Conservation (phyloP, 2,888 invertebrate genomes). For the Ashinkailepas kermadecensis region DNA sequence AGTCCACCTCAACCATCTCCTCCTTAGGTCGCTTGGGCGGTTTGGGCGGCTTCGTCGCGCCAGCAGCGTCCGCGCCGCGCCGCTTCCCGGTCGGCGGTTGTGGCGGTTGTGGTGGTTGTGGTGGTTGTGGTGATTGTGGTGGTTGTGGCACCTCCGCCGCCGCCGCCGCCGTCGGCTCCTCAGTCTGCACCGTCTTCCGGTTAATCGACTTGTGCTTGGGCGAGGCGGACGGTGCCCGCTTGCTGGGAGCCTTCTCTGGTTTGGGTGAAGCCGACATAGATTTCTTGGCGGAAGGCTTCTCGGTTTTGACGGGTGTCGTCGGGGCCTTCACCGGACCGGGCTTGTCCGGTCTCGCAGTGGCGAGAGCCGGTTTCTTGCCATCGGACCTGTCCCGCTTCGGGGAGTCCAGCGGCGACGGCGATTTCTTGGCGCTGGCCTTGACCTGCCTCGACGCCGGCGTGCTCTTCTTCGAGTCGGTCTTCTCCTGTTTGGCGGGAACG, state of each 20-base stretch:
- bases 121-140: not conserved
- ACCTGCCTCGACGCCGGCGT: not conserved
- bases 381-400: not conserved
- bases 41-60: not conserved
- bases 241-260: not conserved
- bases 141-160: not conserved
- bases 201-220: not conserved
- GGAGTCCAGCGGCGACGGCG: not conserved
- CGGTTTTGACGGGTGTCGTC: not conserved
- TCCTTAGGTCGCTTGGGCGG: slow-evolving; percentile 2
- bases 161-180: not conserved
- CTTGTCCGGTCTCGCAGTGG: not conserved
- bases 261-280: not conserved
- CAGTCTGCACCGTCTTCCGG: not conserved
- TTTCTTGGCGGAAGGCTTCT: not conserved
- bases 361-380: not conserved
- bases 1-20: slow-evolving; percentile 24
- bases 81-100: not conserved
- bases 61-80: not conserved
- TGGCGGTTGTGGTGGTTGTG: not conserved
- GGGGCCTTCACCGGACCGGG: not conserved
- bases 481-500: not conserved
- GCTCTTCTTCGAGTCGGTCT: not conserved
- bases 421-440: not conserved
- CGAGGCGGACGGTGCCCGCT: not conserved